Percentiles rank a stretch among this genome's conserved stretches.
Evolutionary conservation across 2,113 vertebrate species (phyloP).

Genomic region (Upupa epops): DNA sequence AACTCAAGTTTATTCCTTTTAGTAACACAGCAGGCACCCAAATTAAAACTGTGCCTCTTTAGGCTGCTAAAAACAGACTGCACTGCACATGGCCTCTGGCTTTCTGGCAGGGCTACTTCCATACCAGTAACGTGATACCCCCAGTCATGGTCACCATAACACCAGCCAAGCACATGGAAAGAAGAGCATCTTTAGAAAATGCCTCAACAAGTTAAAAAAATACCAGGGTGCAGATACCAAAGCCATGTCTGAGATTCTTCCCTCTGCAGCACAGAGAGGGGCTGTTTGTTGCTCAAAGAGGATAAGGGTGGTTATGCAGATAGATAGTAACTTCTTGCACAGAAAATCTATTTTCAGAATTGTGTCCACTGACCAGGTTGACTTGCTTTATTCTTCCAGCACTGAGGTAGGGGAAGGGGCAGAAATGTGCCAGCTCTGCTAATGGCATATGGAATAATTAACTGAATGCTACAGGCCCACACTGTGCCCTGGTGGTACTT

Average conservation of each 20-base stretch:
- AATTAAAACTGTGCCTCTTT: constrained; percentile 33
- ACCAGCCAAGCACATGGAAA: constrained; percentile 48
- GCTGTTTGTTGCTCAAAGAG: not conserved
- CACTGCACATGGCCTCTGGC: constrained; percentile 38
- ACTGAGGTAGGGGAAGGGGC: not conserved
- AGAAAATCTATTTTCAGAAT: constrained; percentile 1
- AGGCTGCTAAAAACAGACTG: constrained; percentile 52
- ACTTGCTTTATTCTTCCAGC: not conserved
- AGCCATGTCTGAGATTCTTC: not conserved
- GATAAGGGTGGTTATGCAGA: not conserved
- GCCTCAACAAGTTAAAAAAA: constrained; percentile 42
- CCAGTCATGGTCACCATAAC: constrained; percentile 42
- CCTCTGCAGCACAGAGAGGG: not conserved
- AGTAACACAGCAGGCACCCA: constrained; percentile 35
- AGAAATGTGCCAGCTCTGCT: not conserved
- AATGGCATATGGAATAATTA: not conserved
- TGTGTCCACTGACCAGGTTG: not conserved
- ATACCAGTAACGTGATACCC: constrained; percentile 52
- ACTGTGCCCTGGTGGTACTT: not conserved
- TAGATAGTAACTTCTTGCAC: not conserved
- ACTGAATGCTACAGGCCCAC: not conserved
- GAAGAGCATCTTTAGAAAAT: constrained; percentile 57
- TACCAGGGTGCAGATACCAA: not conserved
- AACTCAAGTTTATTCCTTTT: constrained; percentile 7
- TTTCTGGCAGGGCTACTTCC: constrained; percentile 52